Conservation (phyloP, 2,113 vertebrate genomes). For the Stegostoma tigrinum region DNA sequence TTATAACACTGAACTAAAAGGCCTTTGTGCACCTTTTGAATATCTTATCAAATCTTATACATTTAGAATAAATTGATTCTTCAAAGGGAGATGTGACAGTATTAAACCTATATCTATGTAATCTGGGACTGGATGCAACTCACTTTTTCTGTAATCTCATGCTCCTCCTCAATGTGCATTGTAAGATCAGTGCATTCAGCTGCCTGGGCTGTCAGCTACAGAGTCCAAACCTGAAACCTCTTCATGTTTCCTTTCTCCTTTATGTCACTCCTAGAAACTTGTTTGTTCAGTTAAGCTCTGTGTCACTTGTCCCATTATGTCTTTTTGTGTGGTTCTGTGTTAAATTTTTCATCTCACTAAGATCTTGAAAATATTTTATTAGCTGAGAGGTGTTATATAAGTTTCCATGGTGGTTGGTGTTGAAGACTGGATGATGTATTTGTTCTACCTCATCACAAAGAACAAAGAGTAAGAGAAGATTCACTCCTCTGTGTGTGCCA, state of each 20-base stretch:
- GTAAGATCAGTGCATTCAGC: background rate
- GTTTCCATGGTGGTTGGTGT: background rate
- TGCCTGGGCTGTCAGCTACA: background rate
- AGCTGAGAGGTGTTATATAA: background rate
- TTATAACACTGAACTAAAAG: background rate
- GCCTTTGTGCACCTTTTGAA: background rate
- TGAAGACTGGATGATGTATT: background rate
- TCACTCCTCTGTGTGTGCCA: background rate
- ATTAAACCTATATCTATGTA: background rate
- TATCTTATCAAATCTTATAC: background rate
- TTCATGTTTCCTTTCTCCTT: background rate
- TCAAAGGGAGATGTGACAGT: background rate
- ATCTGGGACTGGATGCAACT: background rate
- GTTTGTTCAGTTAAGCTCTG: background rate
- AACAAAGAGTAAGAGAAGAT: background rate
- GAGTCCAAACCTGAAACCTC: background rate
- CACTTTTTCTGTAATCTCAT: background rate
- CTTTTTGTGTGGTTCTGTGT: background rate
- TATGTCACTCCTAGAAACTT: background rate
- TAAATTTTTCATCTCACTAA: background rate
- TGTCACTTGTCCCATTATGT: background rate
- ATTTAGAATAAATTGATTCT: background rate
- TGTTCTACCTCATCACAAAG: background rate
- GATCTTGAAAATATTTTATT: background rate
- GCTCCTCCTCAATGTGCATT: background rate